Percentiles rank a stretch among this genome's conserved stretches.
phyloP scores from a whole-genome alignment of 1,140 invertebrate genomes.

The Eubasilissa regina region DNA sequence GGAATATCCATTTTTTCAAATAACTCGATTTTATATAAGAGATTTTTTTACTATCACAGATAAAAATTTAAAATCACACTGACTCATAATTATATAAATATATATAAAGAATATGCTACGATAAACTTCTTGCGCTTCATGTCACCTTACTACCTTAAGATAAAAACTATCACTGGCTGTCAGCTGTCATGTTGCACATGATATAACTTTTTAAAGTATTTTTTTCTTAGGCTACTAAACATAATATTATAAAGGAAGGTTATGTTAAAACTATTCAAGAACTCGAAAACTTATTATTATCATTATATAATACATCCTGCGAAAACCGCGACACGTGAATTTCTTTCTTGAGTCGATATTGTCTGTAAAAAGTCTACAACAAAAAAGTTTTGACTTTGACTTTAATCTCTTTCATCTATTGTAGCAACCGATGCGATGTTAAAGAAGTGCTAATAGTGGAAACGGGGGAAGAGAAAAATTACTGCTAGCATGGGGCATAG shows the following conservation, averaged over 20 bases:
- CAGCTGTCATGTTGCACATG: constrained; percentile 13
- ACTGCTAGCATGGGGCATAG: too few relatives aligned
- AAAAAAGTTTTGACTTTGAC: too few relatives aligned
- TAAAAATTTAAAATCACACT: constrained; percentile 4
- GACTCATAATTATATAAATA: constrained; percentile 19
- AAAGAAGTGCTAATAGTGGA: too few relatives aligned
- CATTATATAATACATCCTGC: too few relatives aligned
- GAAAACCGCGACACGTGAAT: too few relatives aligned
- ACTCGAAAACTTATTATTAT: too few relatives aligned
- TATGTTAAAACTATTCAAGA: not conserved
- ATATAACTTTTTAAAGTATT: constrained; percentile 30
- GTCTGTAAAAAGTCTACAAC: too few relatives aligned
- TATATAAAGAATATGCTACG: constrained; percentile 12
- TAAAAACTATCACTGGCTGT: constrained; percentile 26
- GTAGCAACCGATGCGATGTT: too few relatives aligned
- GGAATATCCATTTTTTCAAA: constrained; percentile 49
- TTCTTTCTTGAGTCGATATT: too few relatives aligned
- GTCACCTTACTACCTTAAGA: not conserved
- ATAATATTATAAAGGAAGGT: too few relatives aligned
- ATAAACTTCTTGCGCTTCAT: constrained; percentile 14
- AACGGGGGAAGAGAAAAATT: too few relatives aligned
- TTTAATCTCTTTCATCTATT: too few relatives aligned
- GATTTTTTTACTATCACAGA: constrained; percentile 3
- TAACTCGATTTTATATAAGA: not conserved
- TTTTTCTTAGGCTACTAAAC: constrained; percentile 21